Base-by-base conservation (phyloP, 2,888 invertebrate species). In the Synergus japonicus region DNA sequence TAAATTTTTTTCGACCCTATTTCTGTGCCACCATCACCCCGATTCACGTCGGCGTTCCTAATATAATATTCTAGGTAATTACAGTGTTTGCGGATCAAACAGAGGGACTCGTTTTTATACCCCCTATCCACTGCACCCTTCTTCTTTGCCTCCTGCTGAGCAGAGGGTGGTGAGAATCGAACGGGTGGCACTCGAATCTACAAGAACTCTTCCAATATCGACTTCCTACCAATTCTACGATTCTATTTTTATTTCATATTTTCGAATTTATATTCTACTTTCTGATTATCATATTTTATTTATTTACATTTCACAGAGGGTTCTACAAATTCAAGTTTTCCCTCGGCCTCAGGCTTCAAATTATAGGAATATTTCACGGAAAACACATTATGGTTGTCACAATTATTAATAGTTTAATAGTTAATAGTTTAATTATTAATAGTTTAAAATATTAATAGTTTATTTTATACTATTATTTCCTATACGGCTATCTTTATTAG, bases 11-110 rank as follows among this genome's bases (percentile, higher is more conserved):
- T 54, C 41, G 54, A 58, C 73, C 73, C 73, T 73, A 82, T 82
- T 80, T 78, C 83, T 82, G 82, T 78, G 79, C 82, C 82, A 79
- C 78, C 77, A 80, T 82, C 79, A 81, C 81, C 79, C 83, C 82
- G 81, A 86, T 86, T 80, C 85, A 85, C 86, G 85, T 84, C 85
- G 85, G 85, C 85, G 85, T 84, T 82, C 84, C 90, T 91, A 91
- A 92, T 92, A 90, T 90, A 92, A 91, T 92, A 91, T 92, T 91
- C 90, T 86, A 89, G 90, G 90, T 91, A 92, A 92, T 92, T 92
- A 92, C 90, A 89, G 89, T 91, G 91, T 92, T 92, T 92, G 92
- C 91, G 90, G 90, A 92, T 92, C 92, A 92, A 91, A 91, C 90
- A 91, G 89, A 90, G 91, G 90, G 90, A 83, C 82, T 77, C 80